A percentile compares a stretch with the other conserved stretches of the same genome.
These are phyloP conservation scores for Charanyca ferruginea DNA, from an alignment of 2,888 invertebrate species.

Conservation along the genomic window DNA sequence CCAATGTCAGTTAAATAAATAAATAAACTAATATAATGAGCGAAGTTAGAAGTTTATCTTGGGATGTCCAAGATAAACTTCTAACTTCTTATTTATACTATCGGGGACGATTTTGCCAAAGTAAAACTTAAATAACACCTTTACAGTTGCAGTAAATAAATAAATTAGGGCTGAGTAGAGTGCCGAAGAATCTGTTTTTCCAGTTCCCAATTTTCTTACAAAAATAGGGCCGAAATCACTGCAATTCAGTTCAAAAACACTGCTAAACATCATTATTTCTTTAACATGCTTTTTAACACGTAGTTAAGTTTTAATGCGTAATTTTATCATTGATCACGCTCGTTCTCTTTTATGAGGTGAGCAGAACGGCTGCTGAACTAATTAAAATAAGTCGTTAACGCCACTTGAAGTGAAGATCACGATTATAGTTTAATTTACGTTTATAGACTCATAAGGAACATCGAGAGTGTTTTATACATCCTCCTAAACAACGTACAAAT, in stretches of 20 bases:
- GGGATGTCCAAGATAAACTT: too few relatives aligned
- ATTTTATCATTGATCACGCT: constrained; percentile 46
- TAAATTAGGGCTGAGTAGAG: too few relatives aligned
- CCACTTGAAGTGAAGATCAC: constrained; percentile 31
- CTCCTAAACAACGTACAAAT: neutral
- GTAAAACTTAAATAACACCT: too few relatives aligned
- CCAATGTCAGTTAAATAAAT: too few relatives aligned
- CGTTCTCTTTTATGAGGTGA: constrained; percentile 49
- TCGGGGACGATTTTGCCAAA: too few relatives aligned
- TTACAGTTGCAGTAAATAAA: too few relatives aligned
- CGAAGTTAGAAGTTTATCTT: too few relatives aligned
- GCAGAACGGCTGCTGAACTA: constrained; percentile 35
- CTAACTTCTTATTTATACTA: too few relatives aligned
- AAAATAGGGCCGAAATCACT: neutral
- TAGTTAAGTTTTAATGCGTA: constrained; percentile 26
- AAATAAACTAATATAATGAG: too few relatives aligned
- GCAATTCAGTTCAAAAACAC: neutral
- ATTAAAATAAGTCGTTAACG: constrained; percentile 54
- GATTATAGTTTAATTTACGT: constrained; percentile 50
- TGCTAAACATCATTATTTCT: neutral
- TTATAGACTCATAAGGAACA: constrained; percentile 20
- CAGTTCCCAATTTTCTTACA: too few relatives aligned
- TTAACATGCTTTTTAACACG: constrained; percentile 30
- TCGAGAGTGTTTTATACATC: constrained; percentile 30
- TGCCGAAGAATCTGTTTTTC: too few relatives aligned